Evolutionary conservation across 2,888 invertebrate species (phyloP), one percentile per base, ranked within the genome.

Genomic region (Xanthia icteritia): DNA sequence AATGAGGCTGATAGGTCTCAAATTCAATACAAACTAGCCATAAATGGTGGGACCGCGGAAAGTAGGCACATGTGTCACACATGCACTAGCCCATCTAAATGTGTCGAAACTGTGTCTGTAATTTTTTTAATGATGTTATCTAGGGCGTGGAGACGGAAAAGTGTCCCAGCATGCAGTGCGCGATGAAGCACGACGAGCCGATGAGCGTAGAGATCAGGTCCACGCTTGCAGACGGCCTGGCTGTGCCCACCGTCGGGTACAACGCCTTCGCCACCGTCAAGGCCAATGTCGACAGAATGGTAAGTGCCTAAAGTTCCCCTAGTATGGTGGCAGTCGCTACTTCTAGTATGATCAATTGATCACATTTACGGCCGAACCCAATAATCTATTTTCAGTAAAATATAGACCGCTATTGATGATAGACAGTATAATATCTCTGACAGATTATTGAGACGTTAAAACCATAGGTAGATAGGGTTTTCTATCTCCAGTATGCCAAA

Each of bases 61-160:
- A 20, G 27, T 48, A 31, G 31, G 31, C 2, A 31, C 20, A 8
- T 48, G 15, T 8, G 48, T 65, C 11, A 27, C 20, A 42, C 17
- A 39, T 27, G 27, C 8, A 66, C n/a, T 2, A 45, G 2, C 23
- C 3, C 5, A 23, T 27, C 17, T 20, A 4, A n/a, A 39, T 2
- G 1, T 77, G 15, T 60, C 27, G 8, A 51, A 54, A 78, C 6
- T 36, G 17, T 60, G 27, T 20, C 39, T 39, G 20, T 48, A 36
- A 27, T 36, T 13, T 56, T n/a, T n/a, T 65, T 51, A 39, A 45
- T 54, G 3, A 9, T 65, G 0, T 77, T 1, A 0, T 51, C 0
- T 91, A 98, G 98, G 99, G 99, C 4, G 99, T 99, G 1, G 99
- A 99, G 94, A 98, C 99, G 0, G 99, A 99, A 91, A 97, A 98